Conservation (phyloP, 2,113 vertebrate genomes). For the Poeciliopsis occidentalis region DNA sequence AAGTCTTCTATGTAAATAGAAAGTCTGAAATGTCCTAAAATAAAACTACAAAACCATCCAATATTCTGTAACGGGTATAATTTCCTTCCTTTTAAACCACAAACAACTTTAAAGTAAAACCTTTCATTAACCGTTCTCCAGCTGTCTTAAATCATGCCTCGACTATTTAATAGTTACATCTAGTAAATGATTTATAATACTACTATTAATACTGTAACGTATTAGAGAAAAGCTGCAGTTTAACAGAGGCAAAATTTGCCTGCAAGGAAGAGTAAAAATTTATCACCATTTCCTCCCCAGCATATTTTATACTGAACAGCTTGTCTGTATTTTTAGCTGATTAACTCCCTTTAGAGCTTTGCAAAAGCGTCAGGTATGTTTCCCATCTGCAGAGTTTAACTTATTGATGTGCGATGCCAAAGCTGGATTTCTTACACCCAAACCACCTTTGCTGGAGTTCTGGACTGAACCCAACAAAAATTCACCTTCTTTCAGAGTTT, state of each 20-base stretch:
- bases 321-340: slow-evolving; percentile 26
- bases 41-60: neutral
- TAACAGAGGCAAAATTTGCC: neutral
- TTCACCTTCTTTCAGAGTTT: too few species aligned
- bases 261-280: slow-evolving; percentile 16
- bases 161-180: neutral
- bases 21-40: neutral
- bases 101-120: neutral
- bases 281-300: slow-evolving; percentile 5
- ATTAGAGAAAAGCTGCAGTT: slow-evolving; percentile 11
- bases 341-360: slow-evolving; percentile 43
- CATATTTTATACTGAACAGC: slow-evolving; percentile 38
- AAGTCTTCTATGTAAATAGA: neutral
- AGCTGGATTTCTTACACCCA: slow-evolving; percentile 32
- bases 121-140: neutral
- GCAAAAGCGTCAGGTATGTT: slow-evolving; percentile 46
- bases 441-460: slow-evolving; percentile 14
- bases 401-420: slow-evolving; percentile 27
- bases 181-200: neutral
- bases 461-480: neutral
- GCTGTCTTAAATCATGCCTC: too few species aligned
- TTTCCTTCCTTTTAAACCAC: neutral
- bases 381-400: slow-evolving; percentile 48
- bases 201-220: neutral
- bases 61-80: neutral